Percentiles rank a stretch among this genome's conserved stretches.
These are phyloP conservation scores for Archocentrus centrarchus DNA, from an alignment of 2,113 vertebrate genomes.

Conservation along the genomic window DNA sequence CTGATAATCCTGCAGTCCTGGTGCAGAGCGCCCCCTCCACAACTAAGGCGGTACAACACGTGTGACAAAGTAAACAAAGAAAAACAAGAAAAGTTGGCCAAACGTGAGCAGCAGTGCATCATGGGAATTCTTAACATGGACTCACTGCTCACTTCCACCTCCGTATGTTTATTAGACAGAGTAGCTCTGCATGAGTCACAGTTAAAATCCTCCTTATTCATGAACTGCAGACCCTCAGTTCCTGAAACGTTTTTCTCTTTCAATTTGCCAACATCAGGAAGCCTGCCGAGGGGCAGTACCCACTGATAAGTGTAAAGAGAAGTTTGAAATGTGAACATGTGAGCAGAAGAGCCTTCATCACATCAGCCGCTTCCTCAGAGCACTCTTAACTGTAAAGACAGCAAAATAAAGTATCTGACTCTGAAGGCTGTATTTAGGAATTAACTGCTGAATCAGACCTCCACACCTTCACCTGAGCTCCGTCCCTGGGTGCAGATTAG, in stretches of 20 bases:
- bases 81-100: neutral
- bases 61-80: neutral
- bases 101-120: neutral
- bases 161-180: neutral
- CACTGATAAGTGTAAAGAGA: neutral
- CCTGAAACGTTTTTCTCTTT: neutral
- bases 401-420: neutral
- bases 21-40: slow-evolving; percentile 36
- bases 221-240: neutral
- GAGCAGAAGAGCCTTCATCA: neutral
- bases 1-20: slow-evolving; percentile 27
- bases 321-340: neutral
- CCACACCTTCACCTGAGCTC: neutral
- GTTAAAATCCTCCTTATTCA: neutral
- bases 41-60: neutral
- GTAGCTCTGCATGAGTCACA: neutral
- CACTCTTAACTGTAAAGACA: neutral
- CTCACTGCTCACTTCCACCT: neutral
- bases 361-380: fast-evolving
- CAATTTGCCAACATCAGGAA: neutral
- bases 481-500: neutral
- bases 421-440: neutral
- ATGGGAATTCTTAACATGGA: neutral
- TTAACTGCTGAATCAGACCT: fast-evolving
- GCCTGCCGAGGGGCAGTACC: neutral